Evolutionary conservation across 2,797 vertebrate species (phyloP), one percentile per base, ranked within the genome.

Genomic region (Oreonectes daqikongensis): DNA sequence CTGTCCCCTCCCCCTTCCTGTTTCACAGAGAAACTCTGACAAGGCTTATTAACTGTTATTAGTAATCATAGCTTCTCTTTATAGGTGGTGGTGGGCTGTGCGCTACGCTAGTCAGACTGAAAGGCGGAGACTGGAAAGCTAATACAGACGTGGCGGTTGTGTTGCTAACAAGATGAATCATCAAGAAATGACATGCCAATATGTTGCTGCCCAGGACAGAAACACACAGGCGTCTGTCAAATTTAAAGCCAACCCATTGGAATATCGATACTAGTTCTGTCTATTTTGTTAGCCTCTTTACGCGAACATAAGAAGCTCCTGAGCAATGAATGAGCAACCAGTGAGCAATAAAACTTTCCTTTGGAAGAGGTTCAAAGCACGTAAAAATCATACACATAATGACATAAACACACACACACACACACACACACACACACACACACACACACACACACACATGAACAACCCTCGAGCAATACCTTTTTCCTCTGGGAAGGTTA

Each of bases 41-140:
- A 80, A 80, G 72, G 68, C 79, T 83, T 86, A 90, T 87, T 80
- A 85, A 78, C 86, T 70, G 75, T 88, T 85, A 88, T 87, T 88
- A 87, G 83, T 87, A 82, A 87, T 89, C 81, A 86, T 86, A 87
- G 81, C 85, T 83, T 81, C 85, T 85, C 77, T 75, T 86, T 89
- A 89, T 78, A 74, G 80, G 79, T 84, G 85, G 78, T 84, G 85
- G 75, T 83, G 86, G 53, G 87, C 83, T 89, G 85, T 89, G 86
- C 83, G 67, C 75, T 80, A 52, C 12, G 75, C 75, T 5, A 38
- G 61, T 78, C 24, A 8, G 64, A 46, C 52, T 72, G 75, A 88
- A 86, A 89, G 83, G 82, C 52, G 86, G 80, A 78, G 66, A 42
- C 68, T 1, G 18, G 83, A 82, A 86, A 85, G 89, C 82, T 72